Evolutionary conservation across 2,797 vertebrate genomes (phyloP).

Genomic region (Danio kyathit): DNA sequence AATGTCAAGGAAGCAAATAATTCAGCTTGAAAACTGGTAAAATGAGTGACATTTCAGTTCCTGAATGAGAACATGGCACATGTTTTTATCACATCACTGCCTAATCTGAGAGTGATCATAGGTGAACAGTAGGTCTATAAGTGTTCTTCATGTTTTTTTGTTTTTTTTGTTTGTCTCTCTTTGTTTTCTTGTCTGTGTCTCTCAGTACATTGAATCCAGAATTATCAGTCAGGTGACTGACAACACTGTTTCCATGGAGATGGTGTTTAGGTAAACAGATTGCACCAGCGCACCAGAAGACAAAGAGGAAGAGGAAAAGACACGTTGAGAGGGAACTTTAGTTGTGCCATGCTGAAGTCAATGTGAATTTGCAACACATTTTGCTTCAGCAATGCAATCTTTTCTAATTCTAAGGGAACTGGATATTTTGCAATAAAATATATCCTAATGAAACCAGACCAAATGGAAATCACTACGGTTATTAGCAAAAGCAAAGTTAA

Average conservation of each 20-base stretch:
- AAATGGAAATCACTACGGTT: neutral
- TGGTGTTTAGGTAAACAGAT: constrained; percentile 60
- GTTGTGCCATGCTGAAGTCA: neutral
- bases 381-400: neutral
- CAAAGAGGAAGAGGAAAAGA: neutral
- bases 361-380: neutral
- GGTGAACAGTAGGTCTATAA: neutral
- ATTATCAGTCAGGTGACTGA: constrained; percentile 45
- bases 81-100: neutral
- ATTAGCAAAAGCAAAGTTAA: neutral
- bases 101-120: neutral
- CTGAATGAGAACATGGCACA: neutral
- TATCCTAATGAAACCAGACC: neutral
- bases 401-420: neutral
- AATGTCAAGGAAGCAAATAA: constrained; percentile 7
- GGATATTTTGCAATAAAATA: neutral
- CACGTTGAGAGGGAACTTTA: constrained; percentile 10
- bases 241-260: constrained; percentile 49
- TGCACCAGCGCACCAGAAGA: constrained; percentile 34
- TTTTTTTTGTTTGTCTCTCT: constrained; percentile 5
- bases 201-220: constrained; percentile 14
- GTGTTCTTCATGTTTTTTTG: neutral
- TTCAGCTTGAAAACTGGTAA: constrained; percentile 1
- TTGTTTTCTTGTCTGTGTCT: constrained; percentile 6
- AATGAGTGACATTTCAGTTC: neutral